Percentiles rank a stretch among this genome's conserved stretches.
phyloP scores from a whole-genome alignment of 2,888 invertebrate species.

The Troides helena region DNA sequence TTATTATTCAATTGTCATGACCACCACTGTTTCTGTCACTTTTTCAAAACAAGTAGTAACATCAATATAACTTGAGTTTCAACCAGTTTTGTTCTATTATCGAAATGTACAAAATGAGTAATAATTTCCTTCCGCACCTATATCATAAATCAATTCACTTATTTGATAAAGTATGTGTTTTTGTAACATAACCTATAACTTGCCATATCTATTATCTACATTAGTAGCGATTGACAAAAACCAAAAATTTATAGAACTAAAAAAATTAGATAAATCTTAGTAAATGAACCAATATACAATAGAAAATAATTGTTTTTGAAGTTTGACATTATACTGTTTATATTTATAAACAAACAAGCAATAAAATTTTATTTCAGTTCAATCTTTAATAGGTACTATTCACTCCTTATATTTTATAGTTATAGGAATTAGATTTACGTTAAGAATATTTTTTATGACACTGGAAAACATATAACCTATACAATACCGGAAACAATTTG shows the following conservation, averaged over 20 bases:
- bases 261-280: background rate
- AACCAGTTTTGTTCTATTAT: slow-evolving; percentile 3
- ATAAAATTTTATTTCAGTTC: background rate
- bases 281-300: background rate
- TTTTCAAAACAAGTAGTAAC: slow-evolving; percentile 1
- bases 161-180: slow-evolving; percentile 13
- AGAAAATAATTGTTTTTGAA: background rate
- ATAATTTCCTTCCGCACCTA: slow-evolving; percentile 12
- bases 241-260: background rate
- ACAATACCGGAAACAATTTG: background rate
- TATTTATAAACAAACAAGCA: background rate
- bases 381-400: background rate
- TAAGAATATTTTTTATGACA: background rate
- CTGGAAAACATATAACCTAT: background rate
- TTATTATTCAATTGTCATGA: slow-evolving; percentile 74
- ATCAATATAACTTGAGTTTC: background rate
- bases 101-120: slow-evolving; percentile 4
- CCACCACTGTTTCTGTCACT: slow-evolving; percentile 38
- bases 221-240: slow-evolving; percentile 1
- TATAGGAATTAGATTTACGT: background rate
- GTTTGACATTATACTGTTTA: background rate
- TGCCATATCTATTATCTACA: background rate
- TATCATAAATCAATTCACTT: slow-evolving; percentile 2
- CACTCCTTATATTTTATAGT: background rate
- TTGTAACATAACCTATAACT: slow-evolving; percentile 28